Evolutionary conservation across 2,888 invertebrate species (phyloP).

Genomic region (Zeuzera pyrina): DNA sequence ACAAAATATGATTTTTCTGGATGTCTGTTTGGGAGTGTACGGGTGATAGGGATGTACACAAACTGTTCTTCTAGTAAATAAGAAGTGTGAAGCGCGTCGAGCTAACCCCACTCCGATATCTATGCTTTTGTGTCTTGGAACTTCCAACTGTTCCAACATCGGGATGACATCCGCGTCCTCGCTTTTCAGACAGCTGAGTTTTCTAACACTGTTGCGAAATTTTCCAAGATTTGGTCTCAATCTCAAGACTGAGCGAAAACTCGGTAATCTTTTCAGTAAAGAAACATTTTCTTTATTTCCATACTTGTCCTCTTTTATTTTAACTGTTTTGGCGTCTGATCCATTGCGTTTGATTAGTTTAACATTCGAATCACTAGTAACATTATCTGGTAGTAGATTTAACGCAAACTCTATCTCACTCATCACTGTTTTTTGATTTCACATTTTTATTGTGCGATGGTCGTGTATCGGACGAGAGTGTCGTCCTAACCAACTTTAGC

Average conservation of each 20-base stretch:
- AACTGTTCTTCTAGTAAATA: conserved; percentile 53
- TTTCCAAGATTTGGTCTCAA: conserved; percentile 29
- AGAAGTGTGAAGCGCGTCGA: conserved; percentile 50
- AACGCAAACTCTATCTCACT: conserved; percentile 39
- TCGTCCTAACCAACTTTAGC: conserved; percentile 29
- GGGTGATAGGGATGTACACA: conserved; percentile 63
- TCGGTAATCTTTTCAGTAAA: conserved; percentile 31
- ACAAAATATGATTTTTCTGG: conserved; percentile 48
- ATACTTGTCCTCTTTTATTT: conserved; percentile 15
- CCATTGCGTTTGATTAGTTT: conserved; percentile 26
- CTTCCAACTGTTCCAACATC: conserved; percentile 27
- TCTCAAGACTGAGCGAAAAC: conserved; percentile 30
- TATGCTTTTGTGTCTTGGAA: conserved; percentile 52
- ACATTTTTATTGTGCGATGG: conserved; percentile 34
- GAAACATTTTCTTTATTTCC: conserved; percentile 19
- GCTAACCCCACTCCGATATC: conserved; percentile 57
- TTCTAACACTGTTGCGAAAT: conserved; percentile 35
- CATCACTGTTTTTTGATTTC: conserved; percentile 37
- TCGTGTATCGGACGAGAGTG: conserved; percentile 36
- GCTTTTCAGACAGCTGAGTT: conserved; percentile 43
- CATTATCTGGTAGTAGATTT: conserved; percentile 32
- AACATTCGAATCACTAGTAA: conserved; percentile 25
- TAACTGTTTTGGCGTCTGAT: conserved; percentile 14
- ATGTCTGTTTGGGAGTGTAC: conserved; percentile 52
- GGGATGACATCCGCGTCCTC: conserved; percentile 31